Evolutionary conservation across 2,113 vertebrate genomes (phyloP), one percentile per base, ranked within the genome.

Genomic region (Nothocercus julius): DNA sequence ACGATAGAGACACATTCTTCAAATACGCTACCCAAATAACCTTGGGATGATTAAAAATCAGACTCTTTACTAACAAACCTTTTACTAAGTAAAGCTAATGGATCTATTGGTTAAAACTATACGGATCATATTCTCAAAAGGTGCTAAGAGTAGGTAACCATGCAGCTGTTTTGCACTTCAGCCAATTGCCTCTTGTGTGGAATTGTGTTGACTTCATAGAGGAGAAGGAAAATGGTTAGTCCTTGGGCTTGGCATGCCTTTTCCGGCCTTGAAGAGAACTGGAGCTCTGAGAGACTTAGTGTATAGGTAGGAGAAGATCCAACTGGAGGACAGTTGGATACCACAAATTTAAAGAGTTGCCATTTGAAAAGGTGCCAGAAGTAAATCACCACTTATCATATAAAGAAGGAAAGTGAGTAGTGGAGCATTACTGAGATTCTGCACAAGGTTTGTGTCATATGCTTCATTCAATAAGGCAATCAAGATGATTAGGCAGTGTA

Each of bases 401-500:
- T 27, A 61, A 85, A 83, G 78, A 90, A 81, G 59, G 89, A 67
- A 91, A 92, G 45, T n/a, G 47, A 96, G 83, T 84, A 81, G 61
- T 66, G 66, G 80, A 89, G 69, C 62, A 76, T 61, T 66, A 73
- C 30, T 85, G 85, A 93, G 89, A 92, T 93, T 81, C 83, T 82
- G 40, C 38, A 84, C 76, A 79, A 94, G 75, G 70, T 81, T 83
- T 53, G 78, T 68, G 21, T 91, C 94, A 95, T 61, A 70, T 5
- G 38, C 79, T 80, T 94, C 92, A 95, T 95, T 97, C 97, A 85
- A 64, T 84, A 95, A 96, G 87, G 90, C 94, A 97, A 96, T 97
- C 97, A 93, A 95, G 79, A 94, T 97, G 95, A 97, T 97, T 96
- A 97, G 95, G 84, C 83, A 94, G 77, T 74, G 32, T 94, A 94